Evolutionary conservation across 1,140 invertebrate genomes (phyloP), one percentile per base, ranked within the genome.

Genomic region (Drosophila sproati): DNA sequence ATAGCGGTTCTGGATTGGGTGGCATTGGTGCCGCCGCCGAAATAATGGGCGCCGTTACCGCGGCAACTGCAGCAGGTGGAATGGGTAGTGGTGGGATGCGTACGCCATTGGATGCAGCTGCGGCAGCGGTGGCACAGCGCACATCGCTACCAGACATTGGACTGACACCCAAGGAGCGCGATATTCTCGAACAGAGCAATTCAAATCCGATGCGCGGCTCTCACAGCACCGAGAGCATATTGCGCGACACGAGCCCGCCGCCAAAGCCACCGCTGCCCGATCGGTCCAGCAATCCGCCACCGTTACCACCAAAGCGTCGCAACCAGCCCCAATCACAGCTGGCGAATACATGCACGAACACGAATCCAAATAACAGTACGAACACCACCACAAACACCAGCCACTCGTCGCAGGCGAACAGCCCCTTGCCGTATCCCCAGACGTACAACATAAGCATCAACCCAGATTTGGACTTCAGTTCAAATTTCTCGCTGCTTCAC

Each of bases 261-360:
- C 97, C 97, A 3, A 98, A 98, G 93, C 97, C 97, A 48, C 97
- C 97, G 48, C 93, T 97, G 74, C 96, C 96, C 55, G 94, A 95
- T 80, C 93, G 91, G 34, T 62, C 73, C 31, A 86, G 74, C 54
- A 94, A 92, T 71, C 95, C 95, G 29, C 96, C 96, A 71, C 96
- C 96, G 6, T 89, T 97, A 57, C 96, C 96, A n/a, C 96, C 96
- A 29, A 97, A 97, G 92, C 94, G 95, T 86, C 94, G 94, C 86
- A 93, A 93, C 51, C 86, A 93, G 47, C 89, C 78, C 12, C 92
- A 93, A 60, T 80, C 89, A 29, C 93, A 73, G 47, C 51, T 5
- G 47, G 51, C n/a, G 57, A 94, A 79, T 31, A 31, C 43, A 35
- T 29, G 45, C 63, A 55, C 5, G n/a, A 61, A 34, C 12, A 59